phyloP scores from a whole-genome alignment of 35 echinoderm and acorn worm species.

The Ophiothrix spiculata region DNA sequence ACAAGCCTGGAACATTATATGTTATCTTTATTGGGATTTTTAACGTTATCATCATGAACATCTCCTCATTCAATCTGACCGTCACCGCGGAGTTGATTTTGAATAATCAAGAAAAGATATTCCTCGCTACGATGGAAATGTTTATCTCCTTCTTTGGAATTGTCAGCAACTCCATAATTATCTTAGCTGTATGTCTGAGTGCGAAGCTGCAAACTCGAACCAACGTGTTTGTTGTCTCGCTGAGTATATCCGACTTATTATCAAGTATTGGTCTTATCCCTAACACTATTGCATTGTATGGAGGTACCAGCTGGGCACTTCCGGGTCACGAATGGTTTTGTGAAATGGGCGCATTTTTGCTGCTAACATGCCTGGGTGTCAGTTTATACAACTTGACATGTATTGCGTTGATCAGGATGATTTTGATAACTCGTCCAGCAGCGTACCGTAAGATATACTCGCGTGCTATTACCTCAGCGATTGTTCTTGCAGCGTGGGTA shows the following conservation, averaged over 20 bases:
- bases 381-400: constrained; percentile 49
- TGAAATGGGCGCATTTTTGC: constrained; percentile 37
- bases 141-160: constrained; percentile 38
- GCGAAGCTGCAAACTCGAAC: constrained; percentile 58
- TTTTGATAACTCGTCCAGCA: constrained; percentile 55
- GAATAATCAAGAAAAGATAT: background rate
- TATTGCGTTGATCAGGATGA: constrained; percentile 64
- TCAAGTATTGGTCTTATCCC: constrained; percentile 30
- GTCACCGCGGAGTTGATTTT: too few relatives aligned
- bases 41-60: too few relatives aligned
- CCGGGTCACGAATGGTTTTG: constrained; percentile 25
- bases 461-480: constrained; percentile 30
- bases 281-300: constrained; percentile 32
- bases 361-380: constrained; percentile 28
- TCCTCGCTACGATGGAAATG: background rate
- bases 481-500: constrained; percentile 57
- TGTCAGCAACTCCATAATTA: constrained; percentile 54
- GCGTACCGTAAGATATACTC: constrained; percentile 56
- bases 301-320: constrained; percentile 50
- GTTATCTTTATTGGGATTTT: too few relatives aligned
- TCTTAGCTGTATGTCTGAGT: constrained; percentile 54
- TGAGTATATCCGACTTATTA: constrained; percentile 58
- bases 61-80: too few relatives aligned
- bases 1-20: too few relatives aligned
- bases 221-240: constrained; percentile 76